These are phyloP conservation scores for Pteropus alecto DNA, from an alignment of 2,113 vertebrate species.

Conservation along the genomic window DNA sequence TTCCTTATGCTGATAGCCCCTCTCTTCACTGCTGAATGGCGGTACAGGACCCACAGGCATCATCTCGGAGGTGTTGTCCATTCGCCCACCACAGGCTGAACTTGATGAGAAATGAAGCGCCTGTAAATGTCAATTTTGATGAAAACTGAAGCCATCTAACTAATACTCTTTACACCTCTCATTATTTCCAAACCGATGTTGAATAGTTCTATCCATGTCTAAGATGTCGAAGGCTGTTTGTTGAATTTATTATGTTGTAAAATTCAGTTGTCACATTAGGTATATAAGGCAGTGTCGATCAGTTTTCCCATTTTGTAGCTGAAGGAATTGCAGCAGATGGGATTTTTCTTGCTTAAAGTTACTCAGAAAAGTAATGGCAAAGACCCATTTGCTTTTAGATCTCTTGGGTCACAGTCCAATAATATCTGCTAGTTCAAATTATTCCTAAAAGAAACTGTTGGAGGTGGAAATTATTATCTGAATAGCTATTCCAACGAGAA, in stretches of 20 bases:
- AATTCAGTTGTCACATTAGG: conserved; percentile 25
- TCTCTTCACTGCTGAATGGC: background rate
- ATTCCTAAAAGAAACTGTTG: conserved; percentile 46
- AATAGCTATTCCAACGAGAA: conserved; percentile 50
- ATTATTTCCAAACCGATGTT: background rate
- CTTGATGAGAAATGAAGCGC: background rate
- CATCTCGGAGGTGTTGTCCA: background rate
- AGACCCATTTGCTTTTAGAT: conserved; percentile 25
- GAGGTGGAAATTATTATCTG: conserved; percentile 58
- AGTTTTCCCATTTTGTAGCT: conserved; percentile 14
- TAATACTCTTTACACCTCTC: background rate
- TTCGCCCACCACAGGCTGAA: accelerated
- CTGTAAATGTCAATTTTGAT: background rate
- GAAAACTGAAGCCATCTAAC: background rate
- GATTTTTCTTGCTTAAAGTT: conserved; percentile 13
- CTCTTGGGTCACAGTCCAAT: background rate
- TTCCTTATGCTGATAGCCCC: background rate
- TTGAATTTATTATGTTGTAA: conserved; percentile 28
- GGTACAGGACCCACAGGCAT: background rate
- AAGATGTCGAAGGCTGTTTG: background rate
- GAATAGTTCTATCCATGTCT: background rate
- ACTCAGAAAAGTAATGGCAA: background rate
- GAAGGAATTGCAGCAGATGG: background rate
- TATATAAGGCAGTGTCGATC: background rate
- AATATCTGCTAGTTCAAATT: conserved; percentile 16